These are phyloP conservation scores for Chrysomela aeneicollis DNA, from an alignment of 2,888 invertebrate genomes.

Conservation along the genomic window DNA sequence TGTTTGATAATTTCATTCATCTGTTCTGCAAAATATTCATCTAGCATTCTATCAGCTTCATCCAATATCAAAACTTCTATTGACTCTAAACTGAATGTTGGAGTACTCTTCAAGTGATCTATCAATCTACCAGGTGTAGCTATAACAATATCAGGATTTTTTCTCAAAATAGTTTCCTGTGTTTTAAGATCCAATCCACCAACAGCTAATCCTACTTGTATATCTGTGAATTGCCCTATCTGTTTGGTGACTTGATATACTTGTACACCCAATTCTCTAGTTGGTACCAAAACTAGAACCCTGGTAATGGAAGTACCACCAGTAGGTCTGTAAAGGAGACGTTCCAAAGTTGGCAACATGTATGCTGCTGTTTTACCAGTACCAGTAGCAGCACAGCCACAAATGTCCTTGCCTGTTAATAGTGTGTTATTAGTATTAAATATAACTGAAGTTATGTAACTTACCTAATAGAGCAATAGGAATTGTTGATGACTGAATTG, in stretches of 20 bases:
- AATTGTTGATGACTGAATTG: slow-evolving; percentile 95
- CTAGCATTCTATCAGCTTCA: slow-evolving; percentile 91
- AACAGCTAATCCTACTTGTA: slow-evolving; percentile 84
- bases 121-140: slow-evolving; percentile 98
- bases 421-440: background rate
- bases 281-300: slow-evolving; percentile 94
- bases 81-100: slow-evolving; percentile 85
- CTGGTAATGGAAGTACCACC: slow-evolving; percentile 72
- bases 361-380: slow-evolving; percentile 99
- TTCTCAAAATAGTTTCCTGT: slow-evolving; percentile 79
- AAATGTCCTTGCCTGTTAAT: slow-evolving; percentile 86
- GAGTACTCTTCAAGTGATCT: slow-evolving; percentile 95
- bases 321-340: slow-evolving; percentile 85
- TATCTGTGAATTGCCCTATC: slow-evolving; percentile 84
- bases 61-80: slow-evolving; percentile 89
- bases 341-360: slow-evolving; percentile 95
- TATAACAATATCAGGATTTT: slow-evolving; percentile 95
- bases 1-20: slow-evolving; percentile 97
- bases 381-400: slow-evolving; percentile 98
- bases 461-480: slow-evolving; percentile 85
- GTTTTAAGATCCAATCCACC: slow-evolving; percentile 87
- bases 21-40: slow-evolving; percentile 98
- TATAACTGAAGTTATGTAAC: background rate
- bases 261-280: slow-evolving; percentile 96
- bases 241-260: slow-evolving; percentile 95